Conservation (phyloP, 2,113 vertebrate genomes). For the Ophiodon elongatus region DNA sequence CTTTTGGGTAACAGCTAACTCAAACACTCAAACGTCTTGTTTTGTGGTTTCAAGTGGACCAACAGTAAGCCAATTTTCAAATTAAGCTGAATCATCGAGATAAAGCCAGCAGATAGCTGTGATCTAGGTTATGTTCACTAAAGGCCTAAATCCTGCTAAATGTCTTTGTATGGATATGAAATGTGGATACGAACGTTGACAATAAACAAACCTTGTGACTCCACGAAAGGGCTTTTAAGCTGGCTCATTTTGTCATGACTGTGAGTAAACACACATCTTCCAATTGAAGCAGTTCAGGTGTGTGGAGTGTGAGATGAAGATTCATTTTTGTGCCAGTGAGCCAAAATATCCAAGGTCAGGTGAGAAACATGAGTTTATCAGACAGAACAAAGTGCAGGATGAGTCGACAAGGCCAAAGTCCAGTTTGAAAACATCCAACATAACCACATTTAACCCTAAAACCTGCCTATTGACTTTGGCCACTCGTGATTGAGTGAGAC, state of each 20-base stretch:
- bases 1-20: neutral
- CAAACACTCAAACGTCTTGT: slow-evolving; percentile 13
- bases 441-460: neutral
- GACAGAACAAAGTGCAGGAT: neutral
- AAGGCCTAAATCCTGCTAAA: slow-evolving; percentile 8
- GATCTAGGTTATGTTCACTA: slow-evolving; percentile 20
- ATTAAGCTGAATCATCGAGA: slow-evolving; percentile 34
- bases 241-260: slow-evolving; percentile 22
- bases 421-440: slow-evolving; percentile 27
- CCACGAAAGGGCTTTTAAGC: neutral
- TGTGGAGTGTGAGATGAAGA: neutral
- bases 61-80: slow-evolving; percentile 3
- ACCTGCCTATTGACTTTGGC: neutral
- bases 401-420: neutral
- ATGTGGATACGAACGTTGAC: neutral
- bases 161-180: neutral
- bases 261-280: neutral
- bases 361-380: neutral
- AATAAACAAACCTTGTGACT: neutral
- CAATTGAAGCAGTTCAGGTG: neutral
- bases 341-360: neutral
- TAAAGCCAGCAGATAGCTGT: slow-evolving; percentile 17
- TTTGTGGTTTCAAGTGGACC: slow-evolving; percentile 26
- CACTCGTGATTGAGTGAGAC: slow-evolving; percentile 29
- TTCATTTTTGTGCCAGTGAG: neutral